These are phyloP conservation scores for Eurypyga helias DNA, from an alignment of 2,113 vertebrate genomes.

Conservation along the genomic window DNA sequence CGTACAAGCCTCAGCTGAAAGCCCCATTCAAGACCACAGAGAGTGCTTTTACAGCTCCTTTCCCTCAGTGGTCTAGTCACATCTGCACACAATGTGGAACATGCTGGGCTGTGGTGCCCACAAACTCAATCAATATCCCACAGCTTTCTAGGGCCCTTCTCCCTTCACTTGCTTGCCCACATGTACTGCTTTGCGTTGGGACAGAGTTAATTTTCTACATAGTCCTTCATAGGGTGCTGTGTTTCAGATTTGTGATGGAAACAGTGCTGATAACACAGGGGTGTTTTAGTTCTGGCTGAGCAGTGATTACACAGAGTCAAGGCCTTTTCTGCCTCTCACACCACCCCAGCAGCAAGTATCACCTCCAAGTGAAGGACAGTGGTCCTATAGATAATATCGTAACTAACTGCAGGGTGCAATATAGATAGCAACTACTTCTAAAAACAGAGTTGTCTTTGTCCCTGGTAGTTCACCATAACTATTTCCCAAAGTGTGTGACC, in stretches of 20 bases:
- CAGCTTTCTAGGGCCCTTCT: not conserved
- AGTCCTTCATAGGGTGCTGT: not conserved
- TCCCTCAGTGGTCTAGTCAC: not conserved
- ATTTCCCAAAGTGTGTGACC: not conserved
- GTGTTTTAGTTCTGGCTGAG: not conserved
- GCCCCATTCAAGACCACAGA: not conserved
- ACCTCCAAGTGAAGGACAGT: not conserved
- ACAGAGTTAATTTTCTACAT: not conserved
- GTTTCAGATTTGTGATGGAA: not conserved
- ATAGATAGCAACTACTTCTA: not conserved
- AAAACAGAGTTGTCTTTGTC: not conserved
- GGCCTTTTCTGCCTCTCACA: not conserved
- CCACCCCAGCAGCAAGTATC: rapidly evolving
- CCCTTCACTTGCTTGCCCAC: not conserved
- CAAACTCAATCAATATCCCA: not conserved
- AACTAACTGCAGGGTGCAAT: not conserved
- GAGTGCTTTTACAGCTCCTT: not conserved
- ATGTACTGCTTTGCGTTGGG: not conserved
- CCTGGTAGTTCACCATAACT: not conserved
- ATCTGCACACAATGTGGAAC: not conserved
- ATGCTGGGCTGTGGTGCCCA: not conserved
- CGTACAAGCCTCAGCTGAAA: not conserved
- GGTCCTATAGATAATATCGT: not conserved
- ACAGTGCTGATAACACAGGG: not conserved
- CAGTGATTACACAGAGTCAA: not conserved